Conservation (phyloP, 1,140 invertebrate species). For the Lethrus apterus region DNA sequence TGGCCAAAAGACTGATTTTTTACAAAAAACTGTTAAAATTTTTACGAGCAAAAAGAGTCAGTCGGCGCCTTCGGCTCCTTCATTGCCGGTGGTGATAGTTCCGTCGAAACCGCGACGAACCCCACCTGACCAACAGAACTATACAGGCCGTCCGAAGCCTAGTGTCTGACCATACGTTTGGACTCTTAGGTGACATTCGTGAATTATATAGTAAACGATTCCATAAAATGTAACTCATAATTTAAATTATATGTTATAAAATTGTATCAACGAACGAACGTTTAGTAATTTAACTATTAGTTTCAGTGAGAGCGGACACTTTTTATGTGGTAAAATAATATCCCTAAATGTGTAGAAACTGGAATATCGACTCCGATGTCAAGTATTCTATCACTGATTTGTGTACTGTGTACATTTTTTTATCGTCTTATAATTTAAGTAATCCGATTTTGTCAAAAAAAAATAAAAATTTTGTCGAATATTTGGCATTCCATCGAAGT, state of each 20-base stretch:
- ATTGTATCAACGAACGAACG: conserved; percentile 25
- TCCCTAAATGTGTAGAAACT: too few species aligned
- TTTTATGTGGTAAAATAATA: too few species aligned
- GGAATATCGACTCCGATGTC: conserved; percentile 3
- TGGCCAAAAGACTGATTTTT: conserved; percentile 42
- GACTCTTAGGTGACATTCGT: conserved; percentile 32
- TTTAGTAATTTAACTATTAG: conserved; percentile 25
- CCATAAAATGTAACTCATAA: conserved; percentile 12
- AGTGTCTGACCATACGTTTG: conserved; percentile 36
- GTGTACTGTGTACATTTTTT: conserved; percentile 24
- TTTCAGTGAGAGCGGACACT: conserved; percentile 27
- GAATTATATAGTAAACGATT: conserved; percentile 20
- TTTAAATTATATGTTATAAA: conserved; percentile 18
- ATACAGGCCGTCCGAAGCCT: conserved; percentile 22
- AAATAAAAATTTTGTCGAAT: too few species aligned
- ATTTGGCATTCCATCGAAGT: conserved; percentile 8
- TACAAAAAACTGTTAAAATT: conserved; percentile 42
- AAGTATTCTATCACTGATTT: conserved; percentile 14
- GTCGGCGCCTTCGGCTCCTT: background rate
- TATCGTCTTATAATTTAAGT: conserved; percentile 12
- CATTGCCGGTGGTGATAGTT: conserved; percentile 34
- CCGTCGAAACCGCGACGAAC: conserved; percentile 23
- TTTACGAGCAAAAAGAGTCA: conserved; percentile 37
- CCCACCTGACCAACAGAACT: conserved; percentile 5
- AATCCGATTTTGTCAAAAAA: conserved; percentile 9